These are phyloP conservation scores for Eupsittula cactorum DNA, from an alignment of 2,113 vertebrate genomes.

Conservation along the genomic window DNA sequence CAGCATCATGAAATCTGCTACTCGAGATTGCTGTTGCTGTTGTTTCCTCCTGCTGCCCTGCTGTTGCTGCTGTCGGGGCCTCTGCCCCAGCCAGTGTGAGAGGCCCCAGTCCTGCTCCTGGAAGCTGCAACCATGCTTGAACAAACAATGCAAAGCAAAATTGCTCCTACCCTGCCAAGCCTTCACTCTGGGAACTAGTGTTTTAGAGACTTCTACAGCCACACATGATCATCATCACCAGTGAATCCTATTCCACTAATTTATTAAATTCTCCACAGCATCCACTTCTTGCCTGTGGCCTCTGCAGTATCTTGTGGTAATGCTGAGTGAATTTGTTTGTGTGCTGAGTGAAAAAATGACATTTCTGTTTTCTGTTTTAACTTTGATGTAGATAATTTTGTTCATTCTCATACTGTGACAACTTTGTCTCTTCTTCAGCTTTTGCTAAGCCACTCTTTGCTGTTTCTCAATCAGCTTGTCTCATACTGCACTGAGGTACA, in stretches of 20 bases:
- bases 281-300: background rate
- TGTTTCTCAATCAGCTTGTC: background rate
- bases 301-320: background rate
- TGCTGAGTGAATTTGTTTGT: background rate
- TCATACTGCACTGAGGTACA: background rate
- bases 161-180: background rate
- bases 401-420: background rate
- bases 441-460: background rate
- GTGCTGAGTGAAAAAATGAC: background rate
- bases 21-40: fast-evolving
- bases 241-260: background rate
- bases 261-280: background rate
- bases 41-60: background rate
- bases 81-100: background rate
- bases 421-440: background rate
- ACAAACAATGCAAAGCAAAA: background rate
- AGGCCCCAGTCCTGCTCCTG: background rate
- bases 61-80: background rate
- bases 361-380: background rate
- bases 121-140: background rate
- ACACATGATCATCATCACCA: background rate
- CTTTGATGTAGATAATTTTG: background rate
- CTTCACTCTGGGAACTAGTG: background rate
- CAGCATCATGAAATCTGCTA: fast-evolving
- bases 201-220: background rate